Base-by-base conservation (phyloP, 2,888 invertebrate species). In the Catocala sponsa region DNA sequence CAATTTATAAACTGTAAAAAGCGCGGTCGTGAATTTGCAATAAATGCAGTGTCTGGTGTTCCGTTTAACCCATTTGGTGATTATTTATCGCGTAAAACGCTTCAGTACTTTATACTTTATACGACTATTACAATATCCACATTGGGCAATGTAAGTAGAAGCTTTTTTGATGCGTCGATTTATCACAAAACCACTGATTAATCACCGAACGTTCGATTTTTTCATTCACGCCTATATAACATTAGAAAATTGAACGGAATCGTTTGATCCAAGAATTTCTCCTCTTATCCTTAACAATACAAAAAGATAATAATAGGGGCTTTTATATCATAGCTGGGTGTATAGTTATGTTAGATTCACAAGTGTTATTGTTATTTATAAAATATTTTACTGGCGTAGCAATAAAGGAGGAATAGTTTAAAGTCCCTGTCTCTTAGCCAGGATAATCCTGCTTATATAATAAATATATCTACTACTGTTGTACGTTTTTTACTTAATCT, bases 121-220 rank as follows among this genome's bases (percentile, higher is more conserved):
- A 66, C 65, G 70, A 69, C 68, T 70, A 73, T 72, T 70, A 74
- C 63, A 69, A 69, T 69, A 75, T 74, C 70, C 67, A 74, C 66
- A 69, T 68, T 68, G 68, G 65, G 66, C 69, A 68, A 74, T 69
- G 69, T 72, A 68, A 76, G 76, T 82, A 79, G 83, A 83, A 83
- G 80, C 80, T 77, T 83, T 83, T 69, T 79, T 76, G 79, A 78
- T 77, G 72, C 73, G 75, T 81, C 81, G 74, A 83, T 84, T 81
- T 84, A 82, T 83, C 83, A 83, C 78, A 80, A 76, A 76, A 78
- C 80, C 74, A 75, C 68, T 81, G 78, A 84, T 82, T 83, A 82
- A 84, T 82, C 82, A 81, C 76, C 74, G 60, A 78, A 65, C 77
- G 76, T 74, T 79, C 74, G 69, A 74, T 80, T 78, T 80, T 80